Percentiles rank a stretch among this genome's conserved stretches.
These are phyloP conservation scores for Exaiptasia diaphana DNA, from an alignment of 64 coral and sea anemone genomes.

Conservation along the genomic window DNA sequence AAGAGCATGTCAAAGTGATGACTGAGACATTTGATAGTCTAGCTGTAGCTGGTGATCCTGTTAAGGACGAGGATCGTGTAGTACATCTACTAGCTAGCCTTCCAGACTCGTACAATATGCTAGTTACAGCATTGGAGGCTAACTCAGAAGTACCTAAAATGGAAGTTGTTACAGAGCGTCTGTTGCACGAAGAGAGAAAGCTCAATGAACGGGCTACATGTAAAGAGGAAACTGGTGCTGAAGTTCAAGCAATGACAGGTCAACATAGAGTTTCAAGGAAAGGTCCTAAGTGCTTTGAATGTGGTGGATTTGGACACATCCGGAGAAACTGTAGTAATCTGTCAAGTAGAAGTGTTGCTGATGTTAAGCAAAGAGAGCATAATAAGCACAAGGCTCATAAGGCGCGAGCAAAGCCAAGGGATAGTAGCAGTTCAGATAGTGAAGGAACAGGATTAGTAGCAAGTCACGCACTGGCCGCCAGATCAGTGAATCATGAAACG, in stretches of 20 bases:
- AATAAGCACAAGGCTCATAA: conserved; percentile 40
- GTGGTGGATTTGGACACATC: conserved; percentile 37
- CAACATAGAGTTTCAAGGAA: neutral
- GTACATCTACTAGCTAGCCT: conserved; percentile 53
- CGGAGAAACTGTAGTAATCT: conserved; percentile 5
- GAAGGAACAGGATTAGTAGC: conserved; percentile 11
- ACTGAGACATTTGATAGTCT: conserved; percentile 38
- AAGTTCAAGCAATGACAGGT: neutral
- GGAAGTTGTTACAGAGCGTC: conserved; percentile 49
- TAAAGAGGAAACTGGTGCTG: neutral
- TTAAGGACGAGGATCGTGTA: conserved; percentile 34
- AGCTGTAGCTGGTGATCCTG: neutral
- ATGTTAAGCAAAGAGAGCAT: neutral
- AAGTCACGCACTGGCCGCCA: conserved; percentile 11
- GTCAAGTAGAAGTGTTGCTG: conserved; percentile 13
- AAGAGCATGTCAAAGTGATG: conserved; percentile 50
- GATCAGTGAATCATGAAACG: neutral
- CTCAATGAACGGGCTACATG: conserved; percentile 32
- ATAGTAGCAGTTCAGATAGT: conserved; percentile 34
- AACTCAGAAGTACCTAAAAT: conserved; percentile 36
- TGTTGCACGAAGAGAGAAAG: conserved; percentile 63
- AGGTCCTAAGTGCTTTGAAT: conserved; percentile 15
- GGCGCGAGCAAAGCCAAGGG: conserved; percentile 22
- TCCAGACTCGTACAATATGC: conserved; percentile 44
- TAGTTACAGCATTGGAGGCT: conserved; percentile 58